Evolutionary conservation across 2,797 vertebrate genomes (phyloP).

Genomic region (Lagocephalus sceleratus): DNA sequence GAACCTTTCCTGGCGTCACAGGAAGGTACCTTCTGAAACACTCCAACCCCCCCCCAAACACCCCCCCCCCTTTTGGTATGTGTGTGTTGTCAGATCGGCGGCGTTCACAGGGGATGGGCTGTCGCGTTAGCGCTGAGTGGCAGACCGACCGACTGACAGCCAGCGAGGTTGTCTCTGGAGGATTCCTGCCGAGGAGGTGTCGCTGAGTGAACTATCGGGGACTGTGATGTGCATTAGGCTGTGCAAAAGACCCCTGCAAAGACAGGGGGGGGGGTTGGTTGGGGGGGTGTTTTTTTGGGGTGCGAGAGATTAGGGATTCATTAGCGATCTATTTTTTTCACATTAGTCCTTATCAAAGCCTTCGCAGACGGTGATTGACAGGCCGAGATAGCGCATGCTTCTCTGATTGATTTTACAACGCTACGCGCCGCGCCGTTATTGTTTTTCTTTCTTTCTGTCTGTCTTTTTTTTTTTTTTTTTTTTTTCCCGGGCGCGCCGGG

Average conservation of each 20-base stretch:
- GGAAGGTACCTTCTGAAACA: conserved; percentile 55
- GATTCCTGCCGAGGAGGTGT: conserved; percentile 60
- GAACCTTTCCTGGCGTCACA: conserved; percentile 46
- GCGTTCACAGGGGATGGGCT: conserved; percentile 65
- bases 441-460: neutral
- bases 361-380: conserved; percentile 43
- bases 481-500: conserved; percentile 8
- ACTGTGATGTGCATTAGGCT: conserved; percentile 59
- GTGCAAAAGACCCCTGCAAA: conserved; percentile 43
- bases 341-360: conserved; percentile 50
- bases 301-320: conserved; percentile 36
- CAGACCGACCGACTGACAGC: conserved; percentile 65
- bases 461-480: neutral
- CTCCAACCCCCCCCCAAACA: no score
- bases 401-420: conserved; percentile 41
- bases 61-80: conserved; percentile 20
- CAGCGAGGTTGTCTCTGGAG: conserved; percentile 56
- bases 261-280: conserved; percentile 9
- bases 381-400: conserved; percentile 29
- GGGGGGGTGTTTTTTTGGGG: neutral
- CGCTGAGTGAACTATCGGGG: conserved; percentile 61
- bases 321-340: conserved; percentile 42
- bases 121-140: conserved; percentile 65
- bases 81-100: conserved; percentile 55
- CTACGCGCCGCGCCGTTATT: conserved; percentile 13